Conservation (phyloP, 2,888 invertebrate genomes). For the Lithophane semibrunnea region DNA sequence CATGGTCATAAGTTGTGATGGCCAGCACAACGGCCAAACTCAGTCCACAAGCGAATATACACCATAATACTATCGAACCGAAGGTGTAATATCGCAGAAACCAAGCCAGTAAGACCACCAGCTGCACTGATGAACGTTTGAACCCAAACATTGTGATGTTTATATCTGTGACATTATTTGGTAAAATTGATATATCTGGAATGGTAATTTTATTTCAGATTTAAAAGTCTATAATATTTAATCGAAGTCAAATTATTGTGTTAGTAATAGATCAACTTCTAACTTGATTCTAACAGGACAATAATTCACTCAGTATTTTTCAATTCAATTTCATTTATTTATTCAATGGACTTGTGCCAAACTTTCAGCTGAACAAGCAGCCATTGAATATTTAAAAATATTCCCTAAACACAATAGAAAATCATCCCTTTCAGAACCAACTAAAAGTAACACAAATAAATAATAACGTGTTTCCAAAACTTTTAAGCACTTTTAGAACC, state of each 20-base stretch:
- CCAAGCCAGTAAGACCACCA: constrained; percentile 77
- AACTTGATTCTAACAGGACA: neutral
- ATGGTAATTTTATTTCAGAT: constrained; percentile 7
- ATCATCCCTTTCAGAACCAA: constrained; percentile 9
- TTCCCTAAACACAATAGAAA: constrained; percentile 21
- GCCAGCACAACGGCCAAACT: constrained; percentile 70
- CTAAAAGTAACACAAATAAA: constrained; percentile 29
- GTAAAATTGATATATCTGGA: constrained; percentile 34
- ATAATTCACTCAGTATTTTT: neutral
- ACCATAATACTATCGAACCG: constrained; percentile 75
- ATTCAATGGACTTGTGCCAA: constrained; percentile 20
- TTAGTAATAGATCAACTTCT: neutral
- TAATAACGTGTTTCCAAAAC: constrained; percentile 31
- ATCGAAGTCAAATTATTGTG: neutral
- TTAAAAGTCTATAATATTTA: neutral
- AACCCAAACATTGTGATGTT: constrained; percentile 84
- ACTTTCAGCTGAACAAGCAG: constrained; percentile 13
- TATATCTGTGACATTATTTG: constrained; percentile 68
- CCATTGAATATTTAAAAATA: constrained; percentile 12
- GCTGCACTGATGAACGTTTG: constrained; percentile 76
- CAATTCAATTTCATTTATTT: constrained; percentile 16
- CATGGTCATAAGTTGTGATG: constrained; percentile 84
- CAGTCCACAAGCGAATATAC: constrained; percentile 71
- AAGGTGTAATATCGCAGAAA: constrained; percentile 80
- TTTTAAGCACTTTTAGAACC: constrained; percentile 36